Evolutionary conservation across 2,888 invertebrate genomes (phyloP), one percentile per base, ranked within the genome.

Genomic region (Quadroppia sp.): DNA sequence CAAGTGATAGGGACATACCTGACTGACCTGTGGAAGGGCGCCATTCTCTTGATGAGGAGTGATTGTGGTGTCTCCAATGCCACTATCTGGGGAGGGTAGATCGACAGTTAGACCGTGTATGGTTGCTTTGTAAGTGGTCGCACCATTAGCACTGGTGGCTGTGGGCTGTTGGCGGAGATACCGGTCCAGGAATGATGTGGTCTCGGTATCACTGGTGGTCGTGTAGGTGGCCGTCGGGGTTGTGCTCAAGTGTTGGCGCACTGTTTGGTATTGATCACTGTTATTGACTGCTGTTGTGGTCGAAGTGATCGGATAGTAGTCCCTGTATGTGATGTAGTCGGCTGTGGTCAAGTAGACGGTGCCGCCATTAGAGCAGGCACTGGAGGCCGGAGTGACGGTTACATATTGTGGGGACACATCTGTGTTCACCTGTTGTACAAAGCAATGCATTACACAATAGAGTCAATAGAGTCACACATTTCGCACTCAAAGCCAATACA

Each of bases 61-160:
- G 82, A 93, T 92, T 79, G 93, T 91, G 82, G 94, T 92, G 50
- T 93, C 91, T 77, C 95, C 95, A 81, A 96, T 95, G 78, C 96
- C 96, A 82, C 92, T 92, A 85, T 96, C 96, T 36, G 94, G 94
- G 80, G 94, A 94, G 36, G 95, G 94, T 82, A 96, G 87, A 85
- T 95, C 95, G 81, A 94, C 94, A 71, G 93, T 92, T 79, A 94
- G 88, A 4, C 80, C 80, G 48, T 76, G 76, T 40, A 78, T 40
- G 11, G 70, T 61, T 30, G 73, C 73, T 76, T 77, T 77, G 48
- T 76, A 77, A 70, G 53, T 45, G 36, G 48, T 15, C 45, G 28
- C 17, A 67, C 74, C 64, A 67, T 74, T 72, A 2, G 74, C 40
- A 59, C 15, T 56, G 73, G 71, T 74, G 23, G 71, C 28, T 17